phyloP scores from a whole-genome alignment of 2,888 invertebrate genomes.

The Branchellion lobata region DNA sequence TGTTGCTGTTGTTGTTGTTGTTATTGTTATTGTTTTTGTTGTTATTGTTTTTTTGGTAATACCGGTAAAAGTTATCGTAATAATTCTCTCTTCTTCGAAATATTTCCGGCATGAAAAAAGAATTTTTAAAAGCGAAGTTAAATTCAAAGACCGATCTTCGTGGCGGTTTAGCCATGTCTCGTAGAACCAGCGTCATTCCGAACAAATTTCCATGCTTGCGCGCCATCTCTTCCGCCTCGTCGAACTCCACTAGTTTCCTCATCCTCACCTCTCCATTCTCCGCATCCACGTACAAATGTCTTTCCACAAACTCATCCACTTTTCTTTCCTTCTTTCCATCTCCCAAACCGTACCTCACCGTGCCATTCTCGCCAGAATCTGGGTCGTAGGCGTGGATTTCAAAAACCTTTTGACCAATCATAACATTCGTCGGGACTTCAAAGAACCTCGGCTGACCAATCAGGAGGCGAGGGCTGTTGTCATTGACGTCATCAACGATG shows the following conservation, averaged over 20 bases:
- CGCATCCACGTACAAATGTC: slow-evolving; percentile 79
- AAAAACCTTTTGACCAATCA: slow-evolving; percentile 88
- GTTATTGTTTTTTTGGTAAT: too few species aligned
- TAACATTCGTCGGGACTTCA: slow-evolving; percentile 80
- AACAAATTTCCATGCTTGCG: slow-evolving; percentile 43
- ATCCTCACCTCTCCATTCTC: slow-evolving; percentile 85
- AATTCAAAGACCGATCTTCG: slow-evolving; percentile 53
- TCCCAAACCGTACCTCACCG: slow-evolving; percentile 76
- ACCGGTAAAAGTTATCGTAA: background rate
- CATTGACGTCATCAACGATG: slow-evolving; percentile 81
- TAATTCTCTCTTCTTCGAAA: background rate
- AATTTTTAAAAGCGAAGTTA: slow-evolving; percentile 49
- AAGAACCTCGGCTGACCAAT: slow-evolving; percentile 64
- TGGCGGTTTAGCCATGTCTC: slow-evolving; percentile 55
- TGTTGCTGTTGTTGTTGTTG: too few species aligned
- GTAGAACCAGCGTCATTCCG: slow-evolving; percentile 54
- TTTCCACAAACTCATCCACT: slow-evolving; percentile 63
- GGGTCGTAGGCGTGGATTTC: slow-evolving; percentile 81
- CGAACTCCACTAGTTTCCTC: slow-evolving; percentile 68
- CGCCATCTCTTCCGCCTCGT: background rate
- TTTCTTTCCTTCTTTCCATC: background rate
- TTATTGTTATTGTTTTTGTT: background rate
- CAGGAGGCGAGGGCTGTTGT: slow-evolving; percentile 75
- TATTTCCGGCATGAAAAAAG: background rate
- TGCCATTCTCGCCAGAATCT: slow-evolving; percentile 81